Evolutionary conservation across 2,113 vertebrate species (phyloP), one percentile per base, ranked within the genome.

Genomic region (Promerops cafer): DNA sequence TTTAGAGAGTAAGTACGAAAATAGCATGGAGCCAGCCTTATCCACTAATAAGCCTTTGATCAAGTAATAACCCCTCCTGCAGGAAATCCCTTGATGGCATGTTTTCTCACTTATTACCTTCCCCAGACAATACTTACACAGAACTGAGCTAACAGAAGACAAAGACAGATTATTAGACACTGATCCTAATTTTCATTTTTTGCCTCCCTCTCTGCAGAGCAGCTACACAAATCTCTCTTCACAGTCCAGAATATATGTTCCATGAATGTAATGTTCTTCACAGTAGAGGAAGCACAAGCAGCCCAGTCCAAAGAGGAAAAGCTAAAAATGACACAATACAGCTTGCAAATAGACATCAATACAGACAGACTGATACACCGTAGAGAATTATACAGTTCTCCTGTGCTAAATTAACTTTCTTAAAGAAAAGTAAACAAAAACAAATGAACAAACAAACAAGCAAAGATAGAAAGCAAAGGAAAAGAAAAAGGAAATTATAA

Each of bases 201-300:
- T 89, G 23, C 50, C 56, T 81, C 68, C 6, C 19, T 88, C 35
- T 54, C 33, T 74, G 42, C 56, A 81, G 50, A 83, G 39, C 72
- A 97, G 63, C 69, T 81, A 64, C 6, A 8, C 42, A 89, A 92
- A 89, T 84, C 49, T 87, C 61, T 72, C 57, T 93, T 84, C 80
- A 63, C 42, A 47, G 63, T 37, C 45, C 16, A 44, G 92, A 95
- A 90, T 83, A 95, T 94, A 95, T 95, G 88, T 95, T 94, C 93
- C 31, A 0, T 95, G 83, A 92, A 81, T 56, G 49, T 52, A 87
- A 61, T 83, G 92, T 83, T 97, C 85, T 96, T 96, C 94, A 95
- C 80, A 93, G 83, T 13, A 90, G 56, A 86, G 72, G 44, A 96
- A 89, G n/a, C 64, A 95, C 40, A 93, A 94, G 45, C 22, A 90